phyloP scores from a whole-genome alignment of 92 coral and sea anemone species.

The Epizoanthus illoricatus region DNA sequence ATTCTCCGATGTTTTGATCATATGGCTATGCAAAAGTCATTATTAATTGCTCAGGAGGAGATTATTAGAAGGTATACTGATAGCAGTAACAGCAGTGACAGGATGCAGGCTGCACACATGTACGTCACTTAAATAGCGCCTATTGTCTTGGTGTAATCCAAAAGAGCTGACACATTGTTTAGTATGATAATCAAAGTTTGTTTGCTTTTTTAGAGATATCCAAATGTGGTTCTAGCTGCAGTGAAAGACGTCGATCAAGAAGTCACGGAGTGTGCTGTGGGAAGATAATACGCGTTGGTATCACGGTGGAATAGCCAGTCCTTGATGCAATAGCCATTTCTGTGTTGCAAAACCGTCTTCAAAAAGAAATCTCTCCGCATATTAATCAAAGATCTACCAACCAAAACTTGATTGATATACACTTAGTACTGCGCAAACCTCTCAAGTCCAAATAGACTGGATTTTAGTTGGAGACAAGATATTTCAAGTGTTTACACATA shows the following conservation, averaged over 20 bases:
- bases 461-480: neutral
- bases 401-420: no score
- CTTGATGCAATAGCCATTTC: neutral
- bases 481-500: neutral
- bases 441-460: neutral
- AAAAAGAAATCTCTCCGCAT: neutral
- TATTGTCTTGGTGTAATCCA: slow-evolving; percentile 10
- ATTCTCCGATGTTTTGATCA: neutral
- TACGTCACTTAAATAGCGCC: neutral
- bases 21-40: neutral
- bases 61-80: neutral
- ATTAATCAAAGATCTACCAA: neutral
- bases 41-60: neutral
- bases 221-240: neutral
- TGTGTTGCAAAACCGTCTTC: neutral
- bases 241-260: neutral
- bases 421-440: neutral
- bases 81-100: neutral
- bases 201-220: slow-evolving; percentile 9
- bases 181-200: slow-evolving; percentile 8
- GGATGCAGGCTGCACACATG: neutral
- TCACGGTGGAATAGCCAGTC: neutral
- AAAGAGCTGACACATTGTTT: neutral
- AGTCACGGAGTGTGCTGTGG: neutral
- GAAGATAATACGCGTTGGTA: neutral